A percentile compares a stretch with the other conserved stretches of the same genome.
phyloP scores from a whole-genome alignment of 2,113 vertebrate species.

The Pollachius pollachius region DNA sequence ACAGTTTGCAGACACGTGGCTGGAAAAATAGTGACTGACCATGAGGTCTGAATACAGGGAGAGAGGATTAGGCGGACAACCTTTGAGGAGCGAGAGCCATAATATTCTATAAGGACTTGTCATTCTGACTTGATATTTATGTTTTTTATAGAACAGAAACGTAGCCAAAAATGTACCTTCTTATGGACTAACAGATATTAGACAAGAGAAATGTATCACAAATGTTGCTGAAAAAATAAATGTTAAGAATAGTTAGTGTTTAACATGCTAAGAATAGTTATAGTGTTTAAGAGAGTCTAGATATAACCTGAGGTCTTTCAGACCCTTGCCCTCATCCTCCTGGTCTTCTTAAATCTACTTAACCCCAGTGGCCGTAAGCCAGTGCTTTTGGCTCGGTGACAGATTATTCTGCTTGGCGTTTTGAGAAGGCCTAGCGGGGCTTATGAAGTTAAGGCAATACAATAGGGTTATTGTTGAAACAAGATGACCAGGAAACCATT shows the following conservation, averaged over 20 bases:
- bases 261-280: too few relatives aligned
- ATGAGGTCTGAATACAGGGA: conserved; percentile 33
- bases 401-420: conserved; percentile 29
- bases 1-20: conserved; percentile 28
- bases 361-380: conserved; percentile 9
- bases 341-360: conserved; percentile 18
- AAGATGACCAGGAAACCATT: conserved; percentile 30
- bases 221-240: too few relatives aligned
- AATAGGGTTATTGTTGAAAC: conserved; percentile 44
- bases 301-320: conserved; percentile 25
- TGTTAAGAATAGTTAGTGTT: too few relatives aligned
- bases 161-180: too few relatives aligned
- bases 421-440: conserved; percentile 26
- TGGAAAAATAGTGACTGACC: conserved; percentile 40
- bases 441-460: conserved; percentile 36
- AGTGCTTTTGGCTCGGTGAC: conserved; percentile 2
- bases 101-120: background rate
- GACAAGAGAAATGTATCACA: too few relatives aligned
- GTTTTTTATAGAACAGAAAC: too few relatives aligned
- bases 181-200: too few relatives aligned
- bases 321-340: conserved; percentile 34
- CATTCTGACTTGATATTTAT: too few relatives aligned
- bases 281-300: background rate
- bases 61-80: conserved; percentile 35
- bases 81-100: conserved; percentile 14